Percentiles rank a stretch among this genome's conserved stretches.
Evolutionary conservation across 2,888 invertebrate genomes (phyloP).

Genomic region (Melieria omissa): DNA sequence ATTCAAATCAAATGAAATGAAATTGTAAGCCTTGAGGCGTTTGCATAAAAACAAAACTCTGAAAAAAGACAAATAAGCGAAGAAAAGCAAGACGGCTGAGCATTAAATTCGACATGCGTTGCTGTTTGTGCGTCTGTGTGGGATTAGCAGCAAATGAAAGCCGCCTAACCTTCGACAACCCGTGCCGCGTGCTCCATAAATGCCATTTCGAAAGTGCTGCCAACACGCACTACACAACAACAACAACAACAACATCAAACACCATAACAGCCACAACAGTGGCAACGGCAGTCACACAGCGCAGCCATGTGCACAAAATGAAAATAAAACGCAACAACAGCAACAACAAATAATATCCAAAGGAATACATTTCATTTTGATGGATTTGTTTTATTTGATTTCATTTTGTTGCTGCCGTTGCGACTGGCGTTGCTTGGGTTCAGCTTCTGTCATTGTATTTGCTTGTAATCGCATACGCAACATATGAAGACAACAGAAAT

Average conservation of each 20-base stretch:
- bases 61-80: too few relatives aligned
- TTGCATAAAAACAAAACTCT: conserved; percentile 28
- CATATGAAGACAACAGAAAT: conserved; percentile 2
- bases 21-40: conserved; percentile 28
- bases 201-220: conserved; percentile 55
- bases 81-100: too few relatives aligned
- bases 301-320: too few relatives aligned
- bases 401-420: conserved; percentile 36
- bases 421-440: conserved; percentile 2
- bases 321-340: too few relatives aligned
- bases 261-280: too few relatives aligned
- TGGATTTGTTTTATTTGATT: conserved; percentile 45
- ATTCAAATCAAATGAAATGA: conserved; percentile 30
- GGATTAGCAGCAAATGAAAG: background rate
- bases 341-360: too few relatives aligned
- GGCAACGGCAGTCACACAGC: too few relatives aligned
- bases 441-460: background rate
- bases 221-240: background rate
- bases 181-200: conserved; percentile 38
- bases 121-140: background rate
- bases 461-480: conserved; percentile 25
- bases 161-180: background rate
- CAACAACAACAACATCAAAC: too few relatives aligned
- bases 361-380: conserved; percentile 42
- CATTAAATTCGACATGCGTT: background rate